Base-by-base conservation (phyloP, 2,113 vertebrate genomes). In the Labrus mixtus region DNA sequence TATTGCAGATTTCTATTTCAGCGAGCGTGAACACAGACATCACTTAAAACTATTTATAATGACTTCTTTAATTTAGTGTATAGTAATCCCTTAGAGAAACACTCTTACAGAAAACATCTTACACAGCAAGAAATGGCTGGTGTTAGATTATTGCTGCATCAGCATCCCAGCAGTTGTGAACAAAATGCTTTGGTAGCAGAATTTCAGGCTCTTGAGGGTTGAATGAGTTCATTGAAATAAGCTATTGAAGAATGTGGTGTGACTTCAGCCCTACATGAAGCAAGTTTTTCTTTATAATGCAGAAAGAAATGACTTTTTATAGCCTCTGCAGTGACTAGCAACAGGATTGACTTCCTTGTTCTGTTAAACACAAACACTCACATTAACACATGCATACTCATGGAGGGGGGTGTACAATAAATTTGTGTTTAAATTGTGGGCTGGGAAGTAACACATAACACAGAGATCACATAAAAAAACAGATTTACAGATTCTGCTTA, bases 121-220 rank as follows among this genome's bases (percentile, higher is more conserved):
- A 66, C 51, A 68, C 0, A 25, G 29, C 59, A 70, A 62, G 39
- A 78, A 64, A 63, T 10, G 6, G 33, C 62, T 54, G 3, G 29
- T 69, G 60, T 53, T 11, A 41, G 15, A 68, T 73, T 73, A 73
- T 29, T 83, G 81, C 83, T 78, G 82, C 67, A 39, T 82, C 78
- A 82, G 82, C 73, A 59, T 5, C 55, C 43, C 45, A n/a, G 59
- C n/a, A 20, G 55, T 37, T 37, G 73, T 79, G 56, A 62, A 48
- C 46, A 48, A 77, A 88, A 76, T 65, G 77, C 79, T 54, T 73
- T 23, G 37, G 12, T 68, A 73, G 84, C 73, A 77, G 68, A 86
- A 64, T 55, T 15, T 36, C 57, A 70, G 56, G 25, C 9, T 9
- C 10, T 41, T 22, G 6, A 57, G 39, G 71, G 60, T 68, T 66